Conservation (phyloP, 2,888 invertebrate species). For the Luperina testacea region DNA sequence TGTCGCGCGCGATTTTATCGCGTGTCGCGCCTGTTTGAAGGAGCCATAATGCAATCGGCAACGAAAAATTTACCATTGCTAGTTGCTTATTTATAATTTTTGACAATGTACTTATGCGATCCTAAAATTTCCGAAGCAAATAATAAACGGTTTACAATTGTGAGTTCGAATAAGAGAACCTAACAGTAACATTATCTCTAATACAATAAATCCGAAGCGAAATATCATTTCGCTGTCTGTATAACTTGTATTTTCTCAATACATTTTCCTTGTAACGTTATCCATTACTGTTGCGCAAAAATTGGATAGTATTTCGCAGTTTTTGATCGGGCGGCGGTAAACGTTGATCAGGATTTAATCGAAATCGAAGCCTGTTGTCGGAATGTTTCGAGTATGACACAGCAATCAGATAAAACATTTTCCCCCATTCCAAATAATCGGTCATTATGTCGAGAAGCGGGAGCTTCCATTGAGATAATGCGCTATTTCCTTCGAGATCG, state of each 20-base stretch:
- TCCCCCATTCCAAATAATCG: conserved; percentile 82
- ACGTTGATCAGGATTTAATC: conserved; percentile 67
- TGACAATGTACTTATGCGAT: background rate
- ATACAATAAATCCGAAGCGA: conserved; percentile 21
- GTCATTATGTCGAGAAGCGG: conserved; percentile 77
- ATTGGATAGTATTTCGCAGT: conserved; percentile 51
- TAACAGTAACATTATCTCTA: conserved; percentile 2
- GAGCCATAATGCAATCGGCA: background rate
- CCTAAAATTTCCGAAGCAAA: background rate
- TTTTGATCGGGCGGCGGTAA: conserved; percentile 46
- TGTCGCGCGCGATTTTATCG: no score
- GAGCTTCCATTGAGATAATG: conserved; percentile 75
- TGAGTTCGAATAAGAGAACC: background rate
- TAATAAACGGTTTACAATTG: background rate
- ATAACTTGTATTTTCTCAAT: conserved; percentile 29
- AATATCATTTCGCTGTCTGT: conserved; percentile 17
- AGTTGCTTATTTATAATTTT: background rate
- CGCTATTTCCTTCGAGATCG: conserved; percentile 71
- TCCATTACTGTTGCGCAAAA: conserved; percentile 30
- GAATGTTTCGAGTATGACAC: conserved; percentile 62
- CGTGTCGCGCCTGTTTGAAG: no score
- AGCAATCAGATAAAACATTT: conserved; percentile 77
- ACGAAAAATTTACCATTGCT: background rate
- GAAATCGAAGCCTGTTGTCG: conserved; percentile 64
- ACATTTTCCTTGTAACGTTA: conserved; percentile 26